Percentiles rank a stretch among this genome's conserved stretches.
Conservation (phyloP, 2,888 invertebrate species). For the Agriotes lineatus region DNA sequence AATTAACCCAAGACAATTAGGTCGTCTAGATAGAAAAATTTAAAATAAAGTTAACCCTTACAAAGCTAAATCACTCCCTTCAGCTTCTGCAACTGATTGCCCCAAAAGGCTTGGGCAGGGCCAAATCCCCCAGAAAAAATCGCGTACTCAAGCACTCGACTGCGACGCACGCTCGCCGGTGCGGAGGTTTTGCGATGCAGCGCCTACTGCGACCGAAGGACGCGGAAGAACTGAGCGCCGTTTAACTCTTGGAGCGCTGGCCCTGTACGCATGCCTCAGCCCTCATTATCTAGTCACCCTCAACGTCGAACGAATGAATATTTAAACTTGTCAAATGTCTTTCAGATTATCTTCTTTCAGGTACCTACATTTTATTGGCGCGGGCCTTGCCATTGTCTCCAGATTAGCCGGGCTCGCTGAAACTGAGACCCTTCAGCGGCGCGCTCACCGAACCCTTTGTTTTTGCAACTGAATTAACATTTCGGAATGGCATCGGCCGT, state of each 20-base stretch:
- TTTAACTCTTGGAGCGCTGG: slow-evolving; percentile 46
- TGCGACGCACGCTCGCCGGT: slow-evolving; percentile 13
- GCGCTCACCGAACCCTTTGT: background rate
- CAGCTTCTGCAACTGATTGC: too few species aligned
- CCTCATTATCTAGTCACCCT: slow-evolving; percentile 55
- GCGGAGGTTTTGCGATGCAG: background rate
- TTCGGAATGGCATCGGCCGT: too few species aligned
- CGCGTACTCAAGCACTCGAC: background rate
- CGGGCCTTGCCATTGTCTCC: slow-evolving; percentile 19
- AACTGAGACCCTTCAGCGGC: background rate
- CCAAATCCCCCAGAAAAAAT: background rate
- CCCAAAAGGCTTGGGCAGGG: too few species aligned
- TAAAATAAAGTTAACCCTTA: background rate
- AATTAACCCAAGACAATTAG: slow-evolving; percentile 2
- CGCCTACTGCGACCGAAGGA: slow-evolving; percentile 51
- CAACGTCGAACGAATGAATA: slow-evolving; percentile 54
- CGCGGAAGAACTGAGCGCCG: slow-evolving; percentile 59
- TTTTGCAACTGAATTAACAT: background rate
- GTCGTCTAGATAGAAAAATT: too few species aligned
- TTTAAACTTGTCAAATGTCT: slow-evolving; percentile 55
- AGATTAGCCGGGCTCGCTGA: slow-evolving; percentile 13
- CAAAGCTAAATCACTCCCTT: too few species aligned
- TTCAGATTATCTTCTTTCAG: slow-evolving; percentile 47
- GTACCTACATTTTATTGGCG: slow-evolving; percentile 35
- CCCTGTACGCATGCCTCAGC: slow-evolving; percentile 51